Base-by-base conservation (phyloP, 2,797 vertebrate species). In the Oophaga sylvatica region DNA sequence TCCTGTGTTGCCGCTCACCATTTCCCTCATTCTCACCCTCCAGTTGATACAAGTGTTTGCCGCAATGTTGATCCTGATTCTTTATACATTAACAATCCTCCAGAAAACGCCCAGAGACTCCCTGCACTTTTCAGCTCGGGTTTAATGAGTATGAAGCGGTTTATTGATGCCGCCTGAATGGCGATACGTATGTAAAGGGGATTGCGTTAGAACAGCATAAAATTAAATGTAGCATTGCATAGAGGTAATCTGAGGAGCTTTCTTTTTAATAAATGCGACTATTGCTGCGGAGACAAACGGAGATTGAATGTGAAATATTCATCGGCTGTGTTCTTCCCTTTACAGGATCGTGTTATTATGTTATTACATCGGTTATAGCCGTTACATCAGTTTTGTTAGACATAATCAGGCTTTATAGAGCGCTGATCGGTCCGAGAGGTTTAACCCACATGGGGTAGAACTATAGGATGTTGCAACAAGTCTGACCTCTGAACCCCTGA, bases 191-290 rank as follows among this genome's bases (percentile, higher is more conserved):
- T 94, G 92, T 92, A 94, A 93, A 94, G 91, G 93, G 91, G 93
- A 94, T 91, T 87, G 83, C 88, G 88, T 93, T 84, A 92, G 89
- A 87, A 87, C 88, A 80, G 89, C 90, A 91, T 95, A 93, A 95
- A 95, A 94, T 92, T 91, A 94, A 94, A 94, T 94, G 93, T 90
- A 93, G 92, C 91, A 88, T 91, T 92, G 88, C 92, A 91, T 91
- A 90, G 90, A 89, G 91, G 90, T 94, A 90, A 56, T 91, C 87
- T 77, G 88, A 92, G 89, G 90, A 90, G 91, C 79, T 86, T 87
- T 87, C 92, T 93, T 93, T 91, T 92, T 89, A 88, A 92, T 88
- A 88, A 79, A 88, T 75, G 71, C 12, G 26, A 41, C 35, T 35
- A 76, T 77, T 77, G 41, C 77, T 80, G 57, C 77, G 9, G 57